Evolutionary conservation across 2,113 vertebrate species (phyloP).

Genomic region (Hyperopisus bebe): DNA sequence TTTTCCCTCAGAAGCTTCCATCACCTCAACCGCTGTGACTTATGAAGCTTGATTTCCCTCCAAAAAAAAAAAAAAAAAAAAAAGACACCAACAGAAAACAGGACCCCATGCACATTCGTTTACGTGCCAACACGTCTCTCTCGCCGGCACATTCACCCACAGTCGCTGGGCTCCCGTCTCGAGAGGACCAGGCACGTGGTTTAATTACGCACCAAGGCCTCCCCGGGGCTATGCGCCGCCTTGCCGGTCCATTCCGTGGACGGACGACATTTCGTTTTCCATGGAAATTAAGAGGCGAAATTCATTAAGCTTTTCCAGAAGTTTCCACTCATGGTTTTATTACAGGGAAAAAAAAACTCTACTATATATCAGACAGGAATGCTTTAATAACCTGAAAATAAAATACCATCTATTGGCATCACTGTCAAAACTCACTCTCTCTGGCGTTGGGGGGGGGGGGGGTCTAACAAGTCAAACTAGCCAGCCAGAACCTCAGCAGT

Average conservation of each 20-base stretch:
- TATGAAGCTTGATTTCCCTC: not conserved
- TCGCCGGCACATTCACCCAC: not conserved
- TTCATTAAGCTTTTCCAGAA: not conserved
- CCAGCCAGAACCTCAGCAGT: conserved; percentile 56
- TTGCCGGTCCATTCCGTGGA: not conserved
- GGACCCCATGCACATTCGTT: not conserved
- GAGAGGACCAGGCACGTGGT: not conserved
- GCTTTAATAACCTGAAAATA: not conserved
- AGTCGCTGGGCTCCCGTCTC: not conserved
- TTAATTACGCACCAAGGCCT: not conserved
- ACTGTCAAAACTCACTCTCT: not conserved
- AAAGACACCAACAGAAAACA: not conserved
- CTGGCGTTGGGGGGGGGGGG: not conserved
- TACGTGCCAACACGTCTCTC: not conserved
- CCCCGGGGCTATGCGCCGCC: not conserved
- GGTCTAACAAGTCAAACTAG: conserved; percentile 35
- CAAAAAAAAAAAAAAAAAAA: not conserved
- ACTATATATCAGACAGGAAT: not conserved
- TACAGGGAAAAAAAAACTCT: not conserved
- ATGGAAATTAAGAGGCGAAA: not conserved
- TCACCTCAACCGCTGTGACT: not conserved
- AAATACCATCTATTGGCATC: not conserved
- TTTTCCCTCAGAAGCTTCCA: not conserved
- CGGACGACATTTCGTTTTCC: not conserved
- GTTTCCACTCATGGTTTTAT: not conserved